phyloP scores from a whole-genome alignment of 2,888 invertebrate species.

The Dioctria linearis region DNA sequence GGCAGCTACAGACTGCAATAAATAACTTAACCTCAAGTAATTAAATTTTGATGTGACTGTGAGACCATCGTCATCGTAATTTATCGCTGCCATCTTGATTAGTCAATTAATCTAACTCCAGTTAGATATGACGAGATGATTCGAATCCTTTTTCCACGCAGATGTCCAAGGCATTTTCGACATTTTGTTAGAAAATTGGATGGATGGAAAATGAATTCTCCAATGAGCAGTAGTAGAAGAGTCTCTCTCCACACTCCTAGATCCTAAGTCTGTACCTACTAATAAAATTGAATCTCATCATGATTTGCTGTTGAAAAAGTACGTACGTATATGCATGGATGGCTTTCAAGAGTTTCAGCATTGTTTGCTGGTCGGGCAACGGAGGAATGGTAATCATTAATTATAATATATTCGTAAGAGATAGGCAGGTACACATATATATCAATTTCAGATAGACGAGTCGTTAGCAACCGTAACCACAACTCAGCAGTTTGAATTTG shows the following conservation, averaged over 20 bases:
- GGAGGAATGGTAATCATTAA: conserved; percentile 3
- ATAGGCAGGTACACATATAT: conserved; percentile 20
- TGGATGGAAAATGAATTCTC: no score
- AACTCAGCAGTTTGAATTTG: conserved; percentile 21
- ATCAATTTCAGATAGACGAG: conserved; percentile 21
- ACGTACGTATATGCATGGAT: not conserved
- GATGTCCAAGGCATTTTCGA: not conserved
- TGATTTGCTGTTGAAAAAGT: not conserved
- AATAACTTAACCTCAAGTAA: conserved; percentile 48
- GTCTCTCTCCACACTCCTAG: no score
- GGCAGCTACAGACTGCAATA: conserved; percentile 22
- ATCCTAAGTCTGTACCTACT: not conserved
- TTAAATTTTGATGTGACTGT: conserved; percentile 49
- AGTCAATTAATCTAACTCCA: conserved; percentile 34
- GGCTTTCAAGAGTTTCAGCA: not conserved
- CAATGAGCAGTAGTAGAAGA: no score
- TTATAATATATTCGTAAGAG: conserved; percentile 5
- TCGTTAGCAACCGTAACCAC: conserved; percentile 23
- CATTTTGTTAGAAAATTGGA: not conserved
- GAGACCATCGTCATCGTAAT: conserved; percentile 6
- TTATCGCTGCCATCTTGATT: conserved; percentile 32
- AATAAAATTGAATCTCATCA: not conserved
- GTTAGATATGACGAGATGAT: not conserved
- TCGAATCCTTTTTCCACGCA: not conserved
- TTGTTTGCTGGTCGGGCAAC: not conserved